Percentiles rank a stretch among this genome's conserved stretches.
Evolutionary conservation across 2,113 vertebrate genomes (phyloP).

Genomic region (Rhinolophus ferrumequinum): DNA sequence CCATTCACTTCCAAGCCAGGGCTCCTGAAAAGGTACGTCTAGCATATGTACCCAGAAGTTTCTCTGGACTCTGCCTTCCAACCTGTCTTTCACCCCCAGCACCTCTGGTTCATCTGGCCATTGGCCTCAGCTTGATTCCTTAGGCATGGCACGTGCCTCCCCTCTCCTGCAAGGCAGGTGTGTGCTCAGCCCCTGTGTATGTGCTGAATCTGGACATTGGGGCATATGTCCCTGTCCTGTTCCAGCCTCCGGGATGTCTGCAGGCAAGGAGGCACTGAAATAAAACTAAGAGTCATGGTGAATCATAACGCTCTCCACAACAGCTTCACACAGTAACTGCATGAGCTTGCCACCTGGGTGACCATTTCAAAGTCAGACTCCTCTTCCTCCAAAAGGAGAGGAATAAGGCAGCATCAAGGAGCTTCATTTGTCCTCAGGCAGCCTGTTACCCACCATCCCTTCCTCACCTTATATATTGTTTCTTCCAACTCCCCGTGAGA

Average conservation of each 20-base stretch:
- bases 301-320: accelerated
- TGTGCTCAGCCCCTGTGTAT: neutral
- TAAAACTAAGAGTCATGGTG: neutral
- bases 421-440: neutral
- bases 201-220: neutral
- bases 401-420: neutral
- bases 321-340: neutral
- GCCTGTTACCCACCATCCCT: neutral
- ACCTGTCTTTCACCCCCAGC: neutral
- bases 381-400: neutral
- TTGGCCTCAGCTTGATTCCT: neutral
- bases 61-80: neutral
- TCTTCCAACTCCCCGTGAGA: neutral
- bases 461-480: accelerated
- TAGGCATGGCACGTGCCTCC: neutral
- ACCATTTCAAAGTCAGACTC: neutral
- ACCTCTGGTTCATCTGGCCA: neutral
- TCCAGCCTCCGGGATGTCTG: neutral
- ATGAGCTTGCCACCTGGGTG: accelerated
- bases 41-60: neutral
- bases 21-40: accelerated
- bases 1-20: neutral
- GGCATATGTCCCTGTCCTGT: neutral
- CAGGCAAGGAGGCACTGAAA: neutral
- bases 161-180: neutral